Evolutionary conservation across 2,888 invertebrate genomes (phyloP).

Genomic region (Oithona nana): DNA sequence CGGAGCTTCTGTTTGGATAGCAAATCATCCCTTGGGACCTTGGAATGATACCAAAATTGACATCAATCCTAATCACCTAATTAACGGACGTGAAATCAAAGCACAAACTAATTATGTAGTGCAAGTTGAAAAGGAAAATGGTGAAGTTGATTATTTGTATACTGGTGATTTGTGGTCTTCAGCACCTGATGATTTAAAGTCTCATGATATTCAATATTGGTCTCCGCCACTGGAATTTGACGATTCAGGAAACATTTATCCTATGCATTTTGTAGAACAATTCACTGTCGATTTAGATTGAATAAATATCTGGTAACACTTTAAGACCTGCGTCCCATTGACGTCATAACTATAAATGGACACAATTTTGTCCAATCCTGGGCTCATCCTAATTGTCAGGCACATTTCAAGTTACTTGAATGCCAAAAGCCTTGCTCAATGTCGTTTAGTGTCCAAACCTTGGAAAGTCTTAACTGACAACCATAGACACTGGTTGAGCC

Average conservation of each 20-base stretch:
- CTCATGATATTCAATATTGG: slow-evolving; percentile 6
- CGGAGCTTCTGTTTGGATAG: background rate
- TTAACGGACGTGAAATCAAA: background rate
- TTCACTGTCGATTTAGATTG: background rate
- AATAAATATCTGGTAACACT: too few relatives aligned
- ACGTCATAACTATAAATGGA: too few relatives aligned
- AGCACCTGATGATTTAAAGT: background rate
- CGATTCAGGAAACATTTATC: background rate
- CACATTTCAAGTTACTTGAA: too few relatives aligned
- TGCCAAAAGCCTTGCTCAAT: too few relatives aligned
- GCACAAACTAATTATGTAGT: background rate
- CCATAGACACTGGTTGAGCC: too few relatives aligned
- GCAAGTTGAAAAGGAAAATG: background rate
- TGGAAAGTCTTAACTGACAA: too few relatives aligned
- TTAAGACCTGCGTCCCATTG: too few relatives aligned
- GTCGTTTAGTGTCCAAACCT: too few relatives aligned
- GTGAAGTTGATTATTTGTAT: background rate
- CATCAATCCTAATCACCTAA: background rate
- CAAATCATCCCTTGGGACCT: background rate
- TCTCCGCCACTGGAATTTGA: background rate
- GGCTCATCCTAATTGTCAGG: too few relatives aligned
- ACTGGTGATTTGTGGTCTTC: slow-evolving; percentile 5
- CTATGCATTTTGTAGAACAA: background rate
- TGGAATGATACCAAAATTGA: background rate
- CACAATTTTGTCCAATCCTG: too few relatives aligned